Evolutionary conservation across 2,888 invertebrate species (phyloP), one percentile per base, ranked within the genome.

Genomic region (Ormyrus nitidulus): DNA sequence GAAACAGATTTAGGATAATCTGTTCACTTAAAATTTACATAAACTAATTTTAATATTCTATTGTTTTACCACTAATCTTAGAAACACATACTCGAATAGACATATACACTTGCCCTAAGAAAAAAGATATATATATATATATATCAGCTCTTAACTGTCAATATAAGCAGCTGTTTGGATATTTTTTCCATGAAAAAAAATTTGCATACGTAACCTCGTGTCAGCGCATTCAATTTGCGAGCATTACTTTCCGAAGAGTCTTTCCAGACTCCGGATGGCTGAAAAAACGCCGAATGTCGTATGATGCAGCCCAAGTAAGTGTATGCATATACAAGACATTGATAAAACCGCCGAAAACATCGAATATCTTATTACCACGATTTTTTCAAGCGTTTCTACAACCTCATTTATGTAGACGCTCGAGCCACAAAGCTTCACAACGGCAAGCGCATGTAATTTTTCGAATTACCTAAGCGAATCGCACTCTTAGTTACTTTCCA

Each of bases 221-320:
- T 51, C 59, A 68, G 59, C 58, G 58, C 56, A 48, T 10, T 58
- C 10, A 44, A 51, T 6, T 19, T 44, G 19, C 19, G 19, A 19
- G 19, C 19, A 34, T 49, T 8, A 51, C 56, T 70, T n/a, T 62
- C 9, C 62, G 69, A 48, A 11, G 8, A n/a, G 6, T n/a, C 10
- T 9, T 8, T 19, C 19, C 19, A 19, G 68, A 19, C 62, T 44
- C 46, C 54, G 9, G 10, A 66, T 73, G 73, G 79, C 79, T 79
- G 79, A 79, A 79, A 74, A 73, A 51, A 74, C 79, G 79, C 79
- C 79, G 79, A 79, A 79, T 73, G 61, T 73, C 69, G 62, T 68
- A 58, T 13, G 56, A 62, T 48, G 49, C 51, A 51, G 9, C 19
- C 8, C 68, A 19, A 53, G 48, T 56, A 64, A 56, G 73, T 70